phyloP scores from a whole-genome alignment of 1,140 invertebrate species.

The Drosophila guanche region DNA sequence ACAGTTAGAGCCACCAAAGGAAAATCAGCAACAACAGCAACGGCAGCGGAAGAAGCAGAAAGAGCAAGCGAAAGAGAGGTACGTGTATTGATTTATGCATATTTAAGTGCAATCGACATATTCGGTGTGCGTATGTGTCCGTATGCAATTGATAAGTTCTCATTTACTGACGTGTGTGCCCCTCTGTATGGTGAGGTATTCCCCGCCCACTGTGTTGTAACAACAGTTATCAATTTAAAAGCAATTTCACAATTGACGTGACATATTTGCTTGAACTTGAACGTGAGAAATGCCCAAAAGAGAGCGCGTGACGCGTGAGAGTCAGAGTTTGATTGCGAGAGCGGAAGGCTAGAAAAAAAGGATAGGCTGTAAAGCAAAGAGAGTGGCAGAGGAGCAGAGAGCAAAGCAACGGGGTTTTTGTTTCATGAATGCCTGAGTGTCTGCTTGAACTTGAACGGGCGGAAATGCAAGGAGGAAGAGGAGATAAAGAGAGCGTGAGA shows the following conservation, averaged over 20 bases:
- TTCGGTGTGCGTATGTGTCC: neutral
- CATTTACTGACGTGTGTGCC: conserved; percentile 17
- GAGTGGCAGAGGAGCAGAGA: too few species aligned
- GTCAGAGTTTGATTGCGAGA: too few species aligned
- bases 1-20: conserved; percentile 32
- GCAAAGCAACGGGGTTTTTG: too few species aligned
- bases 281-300: conserved; percentile 16
- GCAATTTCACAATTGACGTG: conserved; percentile 36
- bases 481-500: too few species aligned
- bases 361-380: too few species aligned
- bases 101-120: conserved; percentile 30
- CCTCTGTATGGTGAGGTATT: conserved; percentile 15
- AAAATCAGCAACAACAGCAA: conserved; percentile 30
- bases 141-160: conserved; percentile 9
- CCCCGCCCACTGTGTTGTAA: conserved; percentile 29
- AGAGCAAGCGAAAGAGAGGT: conserved; percentile 41
- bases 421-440: too few species aligned
- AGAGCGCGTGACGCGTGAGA: too few species aligned
- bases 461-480: too few species aligned
- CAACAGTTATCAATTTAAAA: conserved; percentile 36
- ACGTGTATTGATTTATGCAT: conserved; percentile 35
- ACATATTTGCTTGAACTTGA: conserved; percentile 36
- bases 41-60: conserved; percentile 6
- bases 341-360: too few species aligned
- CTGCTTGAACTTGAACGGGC: too few species aligned